phyloP scores from a whole-genome alignment of 2,888 invertebrate species.

The Tachina lurida region DNA sequence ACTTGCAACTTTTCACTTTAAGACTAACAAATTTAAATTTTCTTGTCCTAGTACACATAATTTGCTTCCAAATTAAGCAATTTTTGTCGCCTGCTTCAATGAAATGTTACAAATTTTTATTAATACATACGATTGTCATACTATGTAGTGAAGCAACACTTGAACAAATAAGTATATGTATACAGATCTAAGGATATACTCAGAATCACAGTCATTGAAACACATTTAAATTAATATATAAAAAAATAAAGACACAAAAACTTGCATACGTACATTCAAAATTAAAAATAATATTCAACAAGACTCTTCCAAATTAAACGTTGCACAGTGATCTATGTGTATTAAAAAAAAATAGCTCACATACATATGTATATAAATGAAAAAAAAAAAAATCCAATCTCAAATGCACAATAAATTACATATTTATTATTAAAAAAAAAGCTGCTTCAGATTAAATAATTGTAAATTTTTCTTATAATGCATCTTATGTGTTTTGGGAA shows the following conservation, averaged over 20 bases:
- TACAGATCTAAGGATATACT: neutral
- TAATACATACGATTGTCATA: conserved; percentile 44
- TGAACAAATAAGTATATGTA: neutral
- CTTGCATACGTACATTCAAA: too few species aligned
- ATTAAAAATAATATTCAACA: conserved; percentile 41
- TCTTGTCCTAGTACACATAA: neutral
- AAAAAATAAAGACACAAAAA: conserved; percentile 21
- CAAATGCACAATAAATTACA: too few species aligned
- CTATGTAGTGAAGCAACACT: conserved; percentile 20
- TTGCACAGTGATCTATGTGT: neutral
- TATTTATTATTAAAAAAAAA: too few species aligned
- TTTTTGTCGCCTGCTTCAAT: conserved; percentile 16
- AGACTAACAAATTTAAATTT: conserved; percentile 14
- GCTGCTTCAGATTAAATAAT: too few species aligned
- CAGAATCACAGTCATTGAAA: conserved; percentile 2
- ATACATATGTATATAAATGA: too few species aligned
- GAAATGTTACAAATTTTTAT: conserved; percentile 46
- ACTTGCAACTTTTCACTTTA: neutral
- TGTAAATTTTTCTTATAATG: too few species aligned
- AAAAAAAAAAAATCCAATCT: too few species aligned
- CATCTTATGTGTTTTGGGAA: too few species aligned
- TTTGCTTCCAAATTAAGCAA: conserved; percentile 31
- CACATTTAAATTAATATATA: neutral
- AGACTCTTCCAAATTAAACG: conserved; percentile 49
- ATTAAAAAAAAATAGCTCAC: too few species aligned